Evolutionary conservation across 2,888 invertebrate genomes (phyloP), one percentile per base, ranked within the genome.

Genomic region (Erebia epiphron): DNA sequence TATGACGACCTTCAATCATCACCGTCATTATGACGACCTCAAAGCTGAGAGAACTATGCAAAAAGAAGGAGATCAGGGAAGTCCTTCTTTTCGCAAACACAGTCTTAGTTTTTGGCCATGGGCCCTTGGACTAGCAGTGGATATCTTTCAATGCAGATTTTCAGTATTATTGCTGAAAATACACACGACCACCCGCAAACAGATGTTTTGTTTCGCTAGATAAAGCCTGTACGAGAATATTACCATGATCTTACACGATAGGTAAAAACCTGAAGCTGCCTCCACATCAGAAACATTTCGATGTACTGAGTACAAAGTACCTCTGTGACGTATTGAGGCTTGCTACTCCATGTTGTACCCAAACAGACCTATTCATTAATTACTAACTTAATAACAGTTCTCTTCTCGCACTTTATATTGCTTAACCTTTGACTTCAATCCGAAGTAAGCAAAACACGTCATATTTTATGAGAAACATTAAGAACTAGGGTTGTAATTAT

Each of bases 361-460:
- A 46, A 46, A 46, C 46, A 46, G 46, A 57, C 26, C 2, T 26
- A 21, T 21, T 57, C 57, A 26, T 57, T 26, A n/a, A 14, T 14
- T 35, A 35, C 5, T 35, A 14, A 35, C 26, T 7, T 14, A 35
- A 35, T 35, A 35, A 13, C 26, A n/a, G 10, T 58, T 41, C 58
- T 60, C 58, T 58, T 41, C 58, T 60, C 58, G n/a, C 58, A n/a
- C 41, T 41, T 60, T 41, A 60, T n/a, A 60, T 16, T 61, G 50
- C 56, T 54, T 67, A 64, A 71, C 67, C 71, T 73, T 69, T 73
- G 73, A 71, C 73, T 60, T 26, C 61, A 57, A 73, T 69, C 50
- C 65, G 56, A 73, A 67, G 66, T 60, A 62, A 58, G 43, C 49
- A 69, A 65, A 41, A 60, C 41, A n/a, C 41, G 71, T 54, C 68